Base-by-base conservation (phyloP, 2,113 vertebrate species). In the Oryzias curvinotus region DNA sequence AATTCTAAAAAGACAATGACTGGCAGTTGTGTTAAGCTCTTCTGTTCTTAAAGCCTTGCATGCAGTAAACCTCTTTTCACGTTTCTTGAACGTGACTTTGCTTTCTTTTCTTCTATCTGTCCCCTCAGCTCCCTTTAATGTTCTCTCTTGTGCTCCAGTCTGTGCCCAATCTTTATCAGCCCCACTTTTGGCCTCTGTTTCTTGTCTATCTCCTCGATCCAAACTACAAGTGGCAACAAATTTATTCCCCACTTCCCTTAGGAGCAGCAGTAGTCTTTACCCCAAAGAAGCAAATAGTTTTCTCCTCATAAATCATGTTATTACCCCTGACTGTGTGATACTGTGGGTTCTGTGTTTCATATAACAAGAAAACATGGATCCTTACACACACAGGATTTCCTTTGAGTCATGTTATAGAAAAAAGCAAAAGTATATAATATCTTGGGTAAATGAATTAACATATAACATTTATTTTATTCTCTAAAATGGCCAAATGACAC, bases 1-100 rank as follows among this genome's bases (percentile, higher is more conserved):
- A 59, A 73, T 65, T 73, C 69, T 65, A 68, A 85, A 82, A 78
- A 68, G 65, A 74, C 75, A 56, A 76, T 59, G 52, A 55, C 15
- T 30, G 7, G 21, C 5, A 65, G 47, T 53, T 51, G 55, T 52
- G 62, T 68, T 68, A 62, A 76, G 71, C 73, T 67, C 61, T 53
- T 49, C 4, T 21, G 13, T 58, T 71, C 72, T 62, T 1, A 16
- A 68, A 71, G 57, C 54, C 28, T 67, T 14, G 5, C 65, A 53
- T 71, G 60, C 71, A 66, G 45, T 81, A n/a, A 23, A 52, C 61
- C 55, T 48, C 57, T 58, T 41, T 62, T 47, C 52, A 63, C 57
- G 53, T 62, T 23, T 55, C 53, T 57, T 54, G 71, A 54, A 49
- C 48, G 4, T 75, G 57, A 76, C 53, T 49, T 52, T 65, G 68